A percentile compares a stretch with the other conserved stretches of the same genome.
Evolutionary conservation across 2,888 invertebrate species (phyloP).

Genomic region (Tetragnatha montana): DNA sequence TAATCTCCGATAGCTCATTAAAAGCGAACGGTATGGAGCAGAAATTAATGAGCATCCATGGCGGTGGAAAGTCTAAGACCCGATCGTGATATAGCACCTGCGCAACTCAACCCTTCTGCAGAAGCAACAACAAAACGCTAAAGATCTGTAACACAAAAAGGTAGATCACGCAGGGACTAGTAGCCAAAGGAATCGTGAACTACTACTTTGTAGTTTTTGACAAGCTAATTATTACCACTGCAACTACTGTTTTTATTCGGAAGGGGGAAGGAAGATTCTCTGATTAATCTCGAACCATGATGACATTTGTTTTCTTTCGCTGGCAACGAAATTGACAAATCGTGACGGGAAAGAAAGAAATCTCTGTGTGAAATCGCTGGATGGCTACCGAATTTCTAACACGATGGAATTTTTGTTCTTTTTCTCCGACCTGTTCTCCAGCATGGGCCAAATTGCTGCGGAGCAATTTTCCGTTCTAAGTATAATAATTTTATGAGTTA

Average conservation of each 20-base stretch:
- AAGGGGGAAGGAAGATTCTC: slow-evolving; percentile 19
- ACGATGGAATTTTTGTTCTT: slow-evolving; percentile 31
- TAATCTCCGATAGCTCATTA: slow-evolving; percentile 43
- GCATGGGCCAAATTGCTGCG: slow-evolving; percentile 12
- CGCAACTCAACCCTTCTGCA: neutral
- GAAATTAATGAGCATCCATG: slow-evolving; percentile 56
- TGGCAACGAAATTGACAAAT: slow-evolving; percentile 63
- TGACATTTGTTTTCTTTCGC: slow-evolving; percentile 64
- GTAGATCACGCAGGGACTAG: slow-evolving; percentile 54
- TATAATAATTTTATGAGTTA: slow-evolving; percentile 38
- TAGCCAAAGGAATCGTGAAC: slow-evolving; percentile 51
- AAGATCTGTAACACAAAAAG: slow-evolving; percentile 61
- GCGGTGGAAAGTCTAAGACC: slow-evolving; percentile 42
- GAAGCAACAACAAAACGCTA: slow-evolving; percentile 5
- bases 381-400: slow-evolving; percentile 58
- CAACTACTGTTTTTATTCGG: slow-evolving; percentile 24
- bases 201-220: slow-evolving; percentile 68
- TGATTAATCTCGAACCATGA: slow-evolving; percentile 62
- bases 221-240: slow-evolving; percentile 65
- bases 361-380: slow-evolving; percentile 64
- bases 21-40: slow-evolving; percentile 31
- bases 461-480: slow-evolving; percentile 41
- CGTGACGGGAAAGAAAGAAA: slow-evolving; percentile 52
- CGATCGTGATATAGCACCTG: slow-evolving; percentile 57
- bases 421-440: slow-evolving; percentile 26